A percentile compares a stretch with the other conserved stretches of the same genome.
These are phyloP conservation scores for Zaprionus obscuricornis DNA, from an alignment of 2,888 invertebrate species.

Conservation along the genomic window DNA sequence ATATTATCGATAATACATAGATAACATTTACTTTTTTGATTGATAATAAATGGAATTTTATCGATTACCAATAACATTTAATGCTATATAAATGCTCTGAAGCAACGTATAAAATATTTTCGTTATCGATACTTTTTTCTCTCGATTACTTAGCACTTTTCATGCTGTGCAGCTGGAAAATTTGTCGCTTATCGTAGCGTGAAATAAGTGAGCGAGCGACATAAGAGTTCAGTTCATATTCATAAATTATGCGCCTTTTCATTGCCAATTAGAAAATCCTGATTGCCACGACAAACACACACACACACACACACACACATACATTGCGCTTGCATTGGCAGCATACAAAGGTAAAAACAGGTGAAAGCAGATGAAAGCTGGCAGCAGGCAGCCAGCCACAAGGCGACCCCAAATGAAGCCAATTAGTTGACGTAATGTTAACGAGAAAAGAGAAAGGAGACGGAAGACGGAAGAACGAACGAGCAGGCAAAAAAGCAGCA, in stretches of 20 bases:
- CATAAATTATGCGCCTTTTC: conserved; percentile 76
- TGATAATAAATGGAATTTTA: neutral
- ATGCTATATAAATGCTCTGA: too few relatives aligned
- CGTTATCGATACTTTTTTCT: too few relatives aligned
- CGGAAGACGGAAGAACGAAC: neutral
- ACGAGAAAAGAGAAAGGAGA: conserved; percentile 36
- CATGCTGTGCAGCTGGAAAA: neutral
- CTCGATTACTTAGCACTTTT: too few relatives aligned
- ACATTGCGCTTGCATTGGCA: conserved; percentile 33
- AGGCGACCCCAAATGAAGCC: conserved; percentile 76
- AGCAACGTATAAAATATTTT: too few relatives aligned
- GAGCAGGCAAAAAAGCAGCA: neutral
- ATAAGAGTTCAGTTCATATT: too few relatives aligned
- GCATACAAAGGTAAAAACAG: conserved; percentile 36
- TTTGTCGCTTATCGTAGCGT: conserved; percentile 46
- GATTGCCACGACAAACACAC: conserved; percentile 48
- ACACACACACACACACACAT: conserved; percentile 18
- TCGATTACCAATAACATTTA: neutral
- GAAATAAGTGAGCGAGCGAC: conserved; percentile 70
- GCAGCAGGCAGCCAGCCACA: conserved; percentile 46
- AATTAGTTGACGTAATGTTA: conserved; percentile 76
- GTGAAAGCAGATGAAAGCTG: conserved; percentile 12
- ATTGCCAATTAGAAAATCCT: conserved; percentile 75
- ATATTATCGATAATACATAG: too few relatives aligned
- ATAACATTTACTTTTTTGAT: too few relatives aligned